These are phyloP conservation scores for Drosophila kikkawai DNA, from an alignment of 1,140 invertebrate species.

Conservation along the genomic window DNA sequence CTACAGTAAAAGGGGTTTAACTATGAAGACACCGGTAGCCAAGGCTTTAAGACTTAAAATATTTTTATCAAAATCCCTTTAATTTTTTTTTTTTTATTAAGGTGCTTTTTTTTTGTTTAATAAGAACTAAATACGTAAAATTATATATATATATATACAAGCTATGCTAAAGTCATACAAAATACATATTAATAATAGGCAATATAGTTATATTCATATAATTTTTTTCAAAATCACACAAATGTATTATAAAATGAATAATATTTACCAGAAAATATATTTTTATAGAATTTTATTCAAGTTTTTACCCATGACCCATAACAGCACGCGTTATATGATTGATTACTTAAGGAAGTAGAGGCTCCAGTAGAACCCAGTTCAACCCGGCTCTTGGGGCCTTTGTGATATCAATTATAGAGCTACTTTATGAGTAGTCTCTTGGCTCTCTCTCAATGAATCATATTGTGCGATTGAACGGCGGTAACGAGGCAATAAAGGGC, in stretches of 20 bases:
- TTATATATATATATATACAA: too few relatives aligned
- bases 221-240: too few relatives aligned
- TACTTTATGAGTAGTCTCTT: constrained; percentile 8
- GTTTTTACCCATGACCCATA: not conserved
- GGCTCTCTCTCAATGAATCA: constrained; percentile 22
- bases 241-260: too few relatives aligned
- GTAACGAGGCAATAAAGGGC: constrained; percentile 13
- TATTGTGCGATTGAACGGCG: not conserved
- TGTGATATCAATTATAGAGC: constrained; percentile 27
- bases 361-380: not conserved
- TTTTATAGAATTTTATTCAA: not conserved
- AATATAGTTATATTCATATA: too few relatives aligned
- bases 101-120: too few relatives aligned
- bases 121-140: too few relatives aligned
- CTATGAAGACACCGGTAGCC: not conserved
- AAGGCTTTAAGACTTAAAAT: too few relatives aligned
- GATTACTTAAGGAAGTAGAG: constrained; percentile 7
- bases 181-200: too few relatives aligned
- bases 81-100: too few relatives aligned
- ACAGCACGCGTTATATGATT: not conserved
- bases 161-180: too few relatives aligned
- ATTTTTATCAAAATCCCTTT: too few relatives aligned
- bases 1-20: not conserved
- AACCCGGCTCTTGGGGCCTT: constrained; percentile 14
- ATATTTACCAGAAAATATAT: not conserved